These are phyloP conservation scores for Calosoma granatense DNA, from an alignment of 1,140 invertebrate genomes.

Conservation along the genomic window DNA sequence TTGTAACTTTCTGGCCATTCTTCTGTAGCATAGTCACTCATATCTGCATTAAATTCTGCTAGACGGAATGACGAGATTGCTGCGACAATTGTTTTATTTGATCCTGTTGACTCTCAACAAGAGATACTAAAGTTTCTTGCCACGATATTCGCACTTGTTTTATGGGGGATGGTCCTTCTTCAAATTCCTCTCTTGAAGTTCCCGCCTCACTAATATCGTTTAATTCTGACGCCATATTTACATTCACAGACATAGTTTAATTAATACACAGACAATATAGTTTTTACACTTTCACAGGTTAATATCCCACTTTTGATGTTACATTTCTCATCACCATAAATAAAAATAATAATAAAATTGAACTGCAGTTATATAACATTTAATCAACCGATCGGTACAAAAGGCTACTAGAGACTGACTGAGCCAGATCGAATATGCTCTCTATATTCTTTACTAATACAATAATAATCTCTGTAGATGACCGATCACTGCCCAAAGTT, in stretches of 20 bases:
- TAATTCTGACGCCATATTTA: not conserved
- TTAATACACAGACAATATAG: no score
- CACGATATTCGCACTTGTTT: not conserved
- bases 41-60: constrained; percentile 15
- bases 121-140: not conserved
- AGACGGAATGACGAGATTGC: constrained; percentile 12
- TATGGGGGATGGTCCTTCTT: not conserved
- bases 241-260: no score
- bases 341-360: no score
- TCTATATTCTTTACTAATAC: no score
- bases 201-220: not conserved
- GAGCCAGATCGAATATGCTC: no score
- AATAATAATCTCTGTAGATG: no score
- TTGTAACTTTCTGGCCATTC: constrained; percentile 14
- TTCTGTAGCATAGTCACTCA: constrained; percentile 13
- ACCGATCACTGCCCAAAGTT: no score
- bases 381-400: no score
- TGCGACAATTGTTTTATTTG: not conserved
- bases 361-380: no score
- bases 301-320: not conserved
- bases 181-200: not conserved
- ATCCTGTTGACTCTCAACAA: not conserved
- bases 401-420: no score
- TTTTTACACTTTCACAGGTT: not conserved
- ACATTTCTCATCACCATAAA: no score